Evolutionary conservation across 2,888 invertebrate species (phyloP).

Genomic region (Netelia inedita): DNA sequence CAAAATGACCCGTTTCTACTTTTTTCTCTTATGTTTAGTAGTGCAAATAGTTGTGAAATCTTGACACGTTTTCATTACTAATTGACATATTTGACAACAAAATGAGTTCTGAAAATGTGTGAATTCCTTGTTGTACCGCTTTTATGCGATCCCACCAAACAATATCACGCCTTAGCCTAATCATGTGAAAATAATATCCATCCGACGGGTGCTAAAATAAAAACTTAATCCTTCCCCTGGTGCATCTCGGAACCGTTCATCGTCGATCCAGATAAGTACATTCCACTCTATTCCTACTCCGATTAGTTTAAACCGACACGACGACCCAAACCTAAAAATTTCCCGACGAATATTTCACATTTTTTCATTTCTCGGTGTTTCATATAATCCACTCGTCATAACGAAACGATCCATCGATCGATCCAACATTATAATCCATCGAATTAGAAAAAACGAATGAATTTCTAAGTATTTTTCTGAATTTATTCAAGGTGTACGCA

Average conservation of each 20-base stretch:
- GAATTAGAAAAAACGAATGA: neutral
- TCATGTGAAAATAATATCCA: neutral
- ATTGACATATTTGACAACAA: neutral
- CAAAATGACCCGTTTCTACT: too few species aligned
- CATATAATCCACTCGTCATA: too few species aligned
- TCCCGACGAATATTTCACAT: too few species aligned
- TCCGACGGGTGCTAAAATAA: neutral
- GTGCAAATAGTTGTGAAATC: too few species aligned
- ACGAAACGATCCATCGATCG: too few species aligned
- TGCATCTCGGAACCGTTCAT: neutral
- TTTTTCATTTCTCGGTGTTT: too few species aligned
- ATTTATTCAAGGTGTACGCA: slow-evolving; percentile 80
- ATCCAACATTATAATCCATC: too few species aligned
- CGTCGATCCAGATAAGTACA: slow-evolving; percentile 6
- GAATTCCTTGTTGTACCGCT: neutral
- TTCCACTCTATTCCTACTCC: slow-evolving; percentile 9
- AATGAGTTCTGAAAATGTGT: neutral
- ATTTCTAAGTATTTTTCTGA: slow-evolving; percentile 23
- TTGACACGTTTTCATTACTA: too few species aligned
- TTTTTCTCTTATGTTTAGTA: too few species aligned
- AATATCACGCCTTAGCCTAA: neutral
- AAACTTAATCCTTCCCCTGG: neutral
- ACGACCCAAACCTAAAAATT: too few species aligned
- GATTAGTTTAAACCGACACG: neutral
- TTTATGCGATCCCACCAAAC: neutral